A percentile compares a stretch with the other conserved stretches of the same genome.
These are phyloP conservation scores for Antennarius maculatus DNA, from an alignment of 2,797 vertebrate genomes.

Conservation along the genomic window DNA sequence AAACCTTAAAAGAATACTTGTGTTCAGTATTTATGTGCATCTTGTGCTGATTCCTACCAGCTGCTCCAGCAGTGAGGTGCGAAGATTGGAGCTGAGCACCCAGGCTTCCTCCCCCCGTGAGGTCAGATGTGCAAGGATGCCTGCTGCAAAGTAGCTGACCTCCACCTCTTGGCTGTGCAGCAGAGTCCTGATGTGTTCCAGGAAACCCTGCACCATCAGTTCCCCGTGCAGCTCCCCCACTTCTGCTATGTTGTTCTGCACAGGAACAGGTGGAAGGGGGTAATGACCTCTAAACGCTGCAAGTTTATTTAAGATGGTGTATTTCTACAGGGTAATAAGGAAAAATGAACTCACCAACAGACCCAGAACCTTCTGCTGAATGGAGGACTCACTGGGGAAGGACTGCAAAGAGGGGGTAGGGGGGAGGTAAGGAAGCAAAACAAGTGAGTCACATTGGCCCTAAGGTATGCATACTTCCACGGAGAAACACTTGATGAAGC, in stretches of 20 bases:
- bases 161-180: conserved; percentile 96
- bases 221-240: conserved; percentile 95
- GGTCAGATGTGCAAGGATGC: conserved; percentile 96
- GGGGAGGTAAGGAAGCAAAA: conserved; percentile 20
- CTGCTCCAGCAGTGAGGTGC: conserved; percentile 89
- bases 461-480: conserved; percentile 15
- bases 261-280: neutral
- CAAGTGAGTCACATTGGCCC: conserved; percentile 47
- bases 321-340: neutral
- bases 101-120: conserved; percentile 93
- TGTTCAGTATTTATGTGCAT: neutral
- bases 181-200: conserved; percentile 94
- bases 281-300: neutral
- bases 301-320: neutral
- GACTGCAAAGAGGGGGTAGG: conserved; percentile 81
- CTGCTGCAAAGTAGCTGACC: conserved; percentile 98
- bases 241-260: conserved; percentile 98
- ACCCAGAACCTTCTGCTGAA: conserved; percentile 98
- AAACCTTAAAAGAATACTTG: neutral
- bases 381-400: conserved; percentile 97
- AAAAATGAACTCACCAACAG: conserved; percentile 88
- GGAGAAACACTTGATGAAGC: conserved; percentile 12
- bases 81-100: conserved; percentile 87
- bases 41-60: conserved; percentile 80
- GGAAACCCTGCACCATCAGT: conserved; percentile 96